Base-by-base conservation (phyloP, 2,797 vertebrate genomes). In the Notoglanidium macrostoma region DNA sequence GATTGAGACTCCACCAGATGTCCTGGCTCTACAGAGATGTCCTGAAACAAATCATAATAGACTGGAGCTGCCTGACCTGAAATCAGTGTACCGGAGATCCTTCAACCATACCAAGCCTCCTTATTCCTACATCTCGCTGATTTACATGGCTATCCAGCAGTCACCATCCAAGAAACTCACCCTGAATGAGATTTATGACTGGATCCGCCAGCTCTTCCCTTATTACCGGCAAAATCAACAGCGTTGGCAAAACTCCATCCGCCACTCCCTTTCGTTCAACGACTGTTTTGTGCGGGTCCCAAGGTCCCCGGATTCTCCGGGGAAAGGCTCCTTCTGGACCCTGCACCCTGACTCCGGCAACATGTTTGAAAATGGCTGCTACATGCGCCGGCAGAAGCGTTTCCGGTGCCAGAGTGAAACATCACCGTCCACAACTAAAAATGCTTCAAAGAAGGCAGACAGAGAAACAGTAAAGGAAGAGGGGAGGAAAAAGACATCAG, bases 311-410 rank as follows among this genome's bases (percentile, higher is more conserved):
- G 96, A 96, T 92, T 95, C 96, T 63, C 96, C 96, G 0, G 96
- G 96, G 55, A 97, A 97, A 88, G 96, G 96, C 77, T 96, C 96
- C 35, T 96, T 96, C 92, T 97, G 96, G 96, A 96, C 96, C 5
- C 94, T 97, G 86, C 96, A 97, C 89, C 96, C 96, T 0, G 96
- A 96, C 87, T 97, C 96, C 0, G 96, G 96, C 21, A 96, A 97
- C 93, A 97, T 97, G 96, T 97, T 97, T 21, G 96, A 97, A 92
- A 97, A 97, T 0, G 96, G 96, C 85, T 97, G 96, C 93, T 97
- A 97, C 92, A 93, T 97, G 91, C 95, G 96, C 57, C 95, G 96
- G 17, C 96, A 97, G 93, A 97, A 97, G 90, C 96, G 96, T 87
- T 97, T 97, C 93, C 96, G 96, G 89, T 97, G 96, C 68, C 88